phyloP scores from a whole-genome alignment of 2,113 vertebrate species.

The Saguinus midas region DNA sequence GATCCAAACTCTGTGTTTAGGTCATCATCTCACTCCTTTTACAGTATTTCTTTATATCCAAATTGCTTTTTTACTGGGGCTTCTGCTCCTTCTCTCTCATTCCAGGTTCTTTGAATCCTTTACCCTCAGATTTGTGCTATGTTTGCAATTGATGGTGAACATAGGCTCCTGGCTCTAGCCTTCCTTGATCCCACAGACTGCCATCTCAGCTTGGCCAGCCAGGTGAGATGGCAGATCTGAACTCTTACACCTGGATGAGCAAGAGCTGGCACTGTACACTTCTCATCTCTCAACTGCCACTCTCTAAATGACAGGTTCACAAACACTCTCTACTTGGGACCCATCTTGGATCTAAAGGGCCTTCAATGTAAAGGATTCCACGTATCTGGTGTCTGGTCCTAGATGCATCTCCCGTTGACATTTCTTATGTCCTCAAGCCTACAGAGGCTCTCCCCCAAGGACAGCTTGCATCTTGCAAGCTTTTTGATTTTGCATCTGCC shows the following conservation, averaged over 20 bases:
- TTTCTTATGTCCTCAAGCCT: neutral
- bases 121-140: neutral
- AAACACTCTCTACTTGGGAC: neutral
- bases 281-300: neutral
- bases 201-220: neutral
- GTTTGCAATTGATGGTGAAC: neutral
- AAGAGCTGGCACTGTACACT: neutral
- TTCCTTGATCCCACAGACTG: neutral
- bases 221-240: neutral
- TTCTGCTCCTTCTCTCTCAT: neutral
- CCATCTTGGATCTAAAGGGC: neutral
- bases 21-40: neutral
- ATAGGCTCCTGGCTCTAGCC: neutral
- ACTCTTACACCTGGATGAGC: neutral
- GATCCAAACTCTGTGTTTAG: neutral
- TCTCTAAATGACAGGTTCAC: neutral
- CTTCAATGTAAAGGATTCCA: neutral
- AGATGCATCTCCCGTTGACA: neutral
- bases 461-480: neutral
- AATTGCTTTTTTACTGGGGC: neutral
- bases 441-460: neutral
- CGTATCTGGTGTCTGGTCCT: neutral
- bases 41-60: neutral
- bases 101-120: neutral
- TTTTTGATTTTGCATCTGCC: neutral